Conservation (phyloP, 2,113 vertebrate genomes). For the Pteropus alecto region DNA sequence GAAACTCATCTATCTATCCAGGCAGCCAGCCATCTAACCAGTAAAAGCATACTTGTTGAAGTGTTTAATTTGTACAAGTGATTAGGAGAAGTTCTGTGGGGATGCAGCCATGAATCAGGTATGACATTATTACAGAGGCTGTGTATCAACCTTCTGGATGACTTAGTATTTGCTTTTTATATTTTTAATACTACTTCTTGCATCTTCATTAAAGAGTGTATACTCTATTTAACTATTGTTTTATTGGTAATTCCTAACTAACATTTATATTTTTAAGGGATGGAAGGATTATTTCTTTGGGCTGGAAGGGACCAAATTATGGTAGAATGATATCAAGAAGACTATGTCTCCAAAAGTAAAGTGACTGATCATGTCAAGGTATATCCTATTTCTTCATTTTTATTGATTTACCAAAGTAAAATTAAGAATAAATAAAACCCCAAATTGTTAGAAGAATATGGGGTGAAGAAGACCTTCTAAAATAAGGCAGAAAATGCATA, state of each 20-base stretch:
- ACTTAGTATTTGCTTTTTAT: not conserved
- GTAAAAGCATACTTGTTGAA: not conserved
- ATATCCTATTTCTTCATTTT: not conserved
- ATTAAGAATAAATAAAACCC: not conserved
- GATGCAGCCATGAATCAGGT: not conserved
- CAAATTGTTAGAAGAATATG: not conserved
- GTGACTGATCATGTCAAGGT: not conserved
- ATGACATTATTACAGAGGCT: not conserved
- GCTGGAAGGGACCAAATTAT: not conserved
- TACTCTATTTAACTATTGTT: not conserved
- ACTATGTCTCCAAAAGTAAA: not conserved
- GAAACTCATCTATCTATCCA: not conserved
- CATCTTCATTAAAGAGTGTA: not conserved
- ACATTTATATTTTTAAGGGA: not conserved
- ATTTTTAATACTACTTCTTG: conserved; percentile 1
- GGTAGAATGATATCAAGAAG: not conserved
- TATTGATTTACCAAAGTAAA: not conserved
- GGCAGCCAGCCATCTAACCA: not conserved
- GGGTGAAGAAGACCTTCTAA: not conserved
- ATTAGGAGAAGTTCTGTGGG: not conserved
- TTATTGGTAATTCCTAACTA: not conserved
- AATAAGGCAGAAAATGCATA: not conserved
- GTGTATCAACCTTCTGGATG: not conserved
- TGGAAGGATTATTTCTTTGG: not conserved
- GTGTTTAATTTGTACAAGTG: not conserved